These are phyloP conservation scores for Bursaphelenchus okinawaensis DNA, from an alignment of 2,888 invertebrate species.

Conservation along the genomic window DNA sequence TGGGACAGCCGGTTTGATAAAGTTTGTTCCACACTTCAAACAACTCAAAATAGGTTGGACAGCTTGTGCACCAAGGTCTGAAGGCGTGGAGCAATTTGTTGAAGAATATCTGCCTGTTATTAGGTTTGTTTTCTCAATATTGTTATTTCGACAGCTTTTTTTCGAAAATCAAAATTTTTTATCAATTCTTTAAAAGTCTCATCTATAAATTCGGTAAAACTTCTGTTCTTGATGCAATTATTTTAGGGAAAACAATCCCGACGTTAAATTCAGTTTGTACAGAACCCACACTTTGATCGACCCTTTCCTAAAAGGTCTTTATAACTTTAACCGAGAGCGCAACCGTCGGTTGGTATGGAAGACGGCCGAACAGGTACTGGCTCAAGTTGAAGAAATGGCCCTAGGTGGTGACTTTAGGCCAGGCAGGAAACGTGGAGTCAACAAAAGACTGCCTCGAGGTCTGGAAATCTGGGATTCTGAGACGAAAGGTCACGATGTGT, in stretches of 20 bases:
- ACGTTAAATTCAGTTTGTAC: conserved; percentile 39
- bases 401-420: conserved; percentile 50
- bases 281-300: conserved; percentile 47
- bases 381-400: conserved; percentile 51
- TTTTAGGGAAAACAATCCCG: conserved; percentile 46
- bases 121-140: conserved; percentile 31
- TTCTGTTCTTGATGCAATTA: not conserved
- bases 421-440: conserved; percentile 30
- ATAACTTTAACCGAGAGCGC: conserved; percentile 35
- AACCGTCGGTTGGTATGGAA: conserved; percentile 44
- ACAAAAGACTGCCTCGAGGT: conserved; percentile 48
- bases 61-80: conserved; percentile 44
- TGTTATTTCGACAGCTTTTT: too few species aligned
- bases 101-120: conserved; percentile 51
- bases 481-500: conserved; percentile 56
- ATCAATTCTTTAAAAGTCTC: not conserved
- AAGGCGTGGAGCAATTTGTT: conserved; percentile 52
- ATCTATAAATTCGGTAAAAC: not conserved
- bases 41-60: conserved; percentile 51
- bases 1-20: conserved; percentile 13
- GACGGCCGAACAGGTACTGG: conserved; percentile 45
- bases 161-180: too few species aligned
- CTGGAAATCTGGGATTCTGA: conserved; percentile 53
- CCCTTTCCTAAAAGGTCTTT: conserved; percentile 52
- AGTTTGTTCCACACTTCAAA: conserved; percentile 45